These are phyloP conservation scores for Scelioninae gen. 1 DNA, from an alignment of 2,888 invertebrate genomes.

Conservation along the genomic window DNA sequence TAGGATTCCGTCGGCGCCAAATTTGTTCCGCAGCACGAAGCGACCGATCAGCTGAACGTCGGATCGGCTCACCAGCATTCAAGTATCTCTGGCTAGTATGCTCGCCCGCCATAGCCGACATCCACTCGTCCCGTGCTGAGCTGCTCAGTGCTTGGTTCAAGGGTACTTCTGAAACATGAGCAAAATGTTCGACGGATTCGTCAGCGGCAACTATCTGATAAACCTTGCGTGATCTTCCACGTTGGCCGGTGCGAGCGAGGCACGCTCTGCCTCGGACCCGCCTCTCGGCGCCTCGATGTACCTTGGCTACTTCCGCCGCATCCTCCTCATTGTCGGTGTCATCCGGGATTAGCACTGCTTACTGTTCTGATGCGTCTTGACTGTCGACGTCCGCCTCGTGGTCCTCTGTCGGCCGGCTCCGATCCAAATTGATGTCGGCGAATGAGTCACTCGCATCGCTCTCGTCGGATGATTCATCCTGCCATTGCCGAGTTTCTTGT, in stretches of 20 bases:
- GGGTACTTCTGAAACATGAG: neutral
- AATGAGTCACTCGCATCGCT: no score
- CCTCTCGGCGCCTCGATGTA: neutral
- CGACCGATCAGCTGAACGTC: neutral
- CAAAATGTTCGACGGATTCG: no score
- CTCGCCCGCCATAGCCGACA: neutral
- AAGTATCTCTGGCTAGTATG: neutral
- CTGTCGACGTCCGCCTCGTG: no score
- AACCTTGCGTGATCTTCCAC: neutral
- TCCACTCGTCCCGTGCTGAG: neutral
- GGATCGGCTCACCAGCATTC: neutral
- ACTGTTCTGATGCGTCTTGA: no score
- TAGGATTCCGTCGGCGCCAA: neutral
- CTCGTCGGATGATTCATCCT: neutral
- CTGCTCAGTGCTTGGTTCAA: neutral
- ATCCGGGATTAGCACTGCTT: neutral
- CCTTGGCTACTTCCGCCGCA: neutral
- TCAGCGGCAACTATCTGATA: neutral
- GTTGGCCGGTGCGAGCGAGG: neutral
- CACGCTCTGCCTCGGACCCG: conserved; percentile 27
- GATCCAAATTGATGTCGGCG: no score
- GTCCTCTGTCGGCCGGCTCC: no score
- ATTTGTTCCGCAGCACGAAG: neutral
- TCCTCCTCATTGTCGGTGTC: neutral
- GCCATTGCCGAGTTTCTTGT: no score